phyloP scores from a whole-genome alignment of 2,888 invertebrate genomes.

The Anthrax anthrax region DNA sequence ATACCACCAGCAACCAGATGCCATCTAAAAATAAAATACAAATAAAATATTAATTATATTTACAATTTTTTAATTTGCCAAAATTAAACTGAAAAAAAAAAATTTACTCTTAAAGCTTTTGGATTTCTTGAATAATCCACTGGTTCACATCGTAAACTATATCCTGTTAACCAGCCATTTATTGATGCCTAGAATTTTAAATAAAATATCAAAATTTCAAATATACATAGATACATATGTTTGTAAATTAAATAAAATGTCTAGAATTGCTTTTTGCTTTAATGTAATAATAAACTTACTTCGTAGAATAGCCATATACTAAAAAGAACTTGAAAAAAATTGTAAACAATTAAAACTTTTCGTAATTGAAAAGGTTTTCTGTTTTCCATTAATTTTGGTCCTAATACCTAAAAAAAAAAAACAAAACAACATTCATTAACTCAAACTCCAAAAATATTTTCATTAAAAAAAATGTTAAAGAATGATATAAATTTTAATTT shows the following conservation, averaged over 20 bases:
- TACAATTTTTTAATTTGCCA: not conserved
- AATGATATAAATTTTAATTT: no score
- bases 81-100: not conserved
- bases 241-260: not conserved
- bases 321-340: conserved; percentile 54
- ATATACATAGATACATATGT: not conserved
- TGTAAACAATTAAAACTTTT: conserved; percentile 64
- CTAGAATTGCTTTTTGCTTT: not conserved
- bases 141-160: conserved; percentile 63
- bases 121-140: conserved; percentile 61
- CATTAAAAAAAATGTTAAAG: no score
- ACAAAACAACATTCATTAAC: no score
- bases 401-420: conserved; percentile 40
- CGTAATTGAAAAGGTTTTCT: conserved; percentile 68
- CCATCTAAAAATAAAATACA: conserved; percentile 46
- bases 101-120: conserved; percentile 51
- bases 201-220: conserved; percentile 10
- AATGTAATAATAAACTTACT: conserved; percentile 24
- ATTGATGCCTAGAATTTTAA: conserved; percentile 35
- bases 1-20: conserved; percentile 82
- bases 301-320: conserved; percentile 40
- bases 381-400: conserved; percentile 74
- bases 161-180: conserved; percentile 57
- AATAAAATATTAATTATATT: no score
- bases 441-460: no score